Percentiles rank a stretch among this genome's conserved stretches.
Conservation (phyloP, 1,140 invertebrate genomes). For the Atta texana region DNA sequence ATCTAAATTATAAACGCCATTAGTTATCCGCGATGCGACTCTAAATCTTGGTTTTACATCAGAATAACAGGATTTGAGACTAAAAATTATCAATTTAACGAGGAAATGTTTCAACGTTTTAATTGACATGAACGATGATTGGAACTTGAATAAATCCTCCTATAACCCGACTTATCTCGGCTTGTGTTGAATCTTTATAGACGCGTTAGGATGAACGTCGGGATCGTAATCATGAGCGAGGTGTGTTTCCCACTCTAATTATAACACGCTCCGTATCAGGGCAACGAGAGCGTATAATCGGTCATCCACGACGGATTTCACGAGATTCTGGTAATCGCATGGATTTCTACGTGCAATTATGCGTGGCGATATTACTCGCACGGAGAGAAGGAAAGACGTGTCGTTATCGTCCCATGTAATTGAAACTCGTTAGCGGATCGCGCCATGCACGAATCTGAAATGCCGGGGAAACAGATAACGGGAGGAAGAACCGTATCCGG, state of each 20-base stretch:
- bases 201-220: not conserved
- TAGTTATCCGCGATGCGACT: not conserved
- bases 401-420: slow-evolving; percentile 49
- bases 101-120: not conserved
- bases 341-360: not conserved
- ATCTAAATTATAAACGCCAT: not conserved
- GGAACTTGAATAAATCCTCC: not conserved
- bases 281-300: not conserved
- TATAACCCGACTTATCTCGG: not conserved
- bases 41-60: not conserved
- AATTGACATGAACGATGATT: not conserved
- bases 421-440: slow-evolving; percentile 54
- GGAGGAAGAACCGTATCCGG: slow-evolving; percentile 68
- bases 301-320: slow-evolving; percentile 22
- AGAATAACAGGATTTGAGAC: not conserved
- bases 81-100: slow-evolving; percentile 15
- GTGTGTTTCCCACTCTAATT: not conserved
- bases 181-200: not conserved
- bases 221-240: not conserved
- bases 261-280: not conserved
- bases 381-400: slow-evolving; percentile 30
- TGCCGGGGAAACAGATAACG: slow-evolving; percentile 42
- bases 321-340: not conserved
- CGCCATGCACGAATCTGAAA: slow-evolving; percentile 53
- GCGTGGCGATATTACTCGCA: not conserved